These are phyloP conservation scores for Paguma larvata DNA, from an alignment of 2,797 vertebrate genomes.

Conservation along the genomic window DNA sequence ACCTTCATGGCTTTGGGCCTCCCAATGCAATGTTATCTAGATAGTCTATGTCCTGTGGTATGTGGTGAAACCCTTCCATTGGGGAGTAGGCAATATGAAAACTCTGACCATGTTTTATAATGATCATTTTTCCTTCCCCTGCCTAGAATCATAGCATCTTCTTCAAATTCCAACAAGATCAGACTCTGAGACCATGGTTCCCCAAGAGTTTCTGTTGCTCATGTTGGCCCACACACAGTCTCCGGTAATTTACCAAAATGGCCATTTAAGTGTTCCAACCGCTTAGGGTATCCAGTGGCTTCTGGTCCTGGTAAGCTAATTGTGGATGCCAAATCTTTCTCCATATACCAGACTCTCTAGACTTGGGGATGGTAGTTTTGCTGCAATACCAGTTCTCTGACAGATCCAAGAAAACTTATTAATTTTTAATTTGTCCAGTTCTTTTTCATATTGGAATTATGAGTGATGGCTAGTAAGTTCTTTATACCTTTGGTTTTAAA, in stretches of 20 bases:
- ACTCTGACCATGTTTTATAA: not conserved
- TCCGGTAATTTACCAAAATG: not conserved
- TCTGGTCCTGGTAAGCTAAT: not conserved
- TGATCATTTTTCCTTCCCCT: not conserved
- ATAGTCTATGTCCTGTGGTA: rapidly evolving
- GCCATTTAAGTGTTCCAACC: not conserved
- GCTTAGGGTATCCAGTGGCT: not conserved
- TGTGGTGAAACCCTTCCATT: not conserved
- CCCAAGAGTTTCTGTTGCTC: not conserved
- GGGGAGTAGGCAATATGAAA: not conserved
- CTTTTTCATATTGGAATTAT: not conserved
- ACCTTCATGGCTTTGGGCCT: rapidly evolving
- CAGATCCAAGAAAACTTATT: not conserved
- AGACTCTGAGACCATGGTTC: not conserved
- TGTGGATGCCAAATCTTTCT: not conserved
- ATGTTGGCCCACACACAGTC: too few species aligned
- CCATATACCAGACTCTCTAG: not conserved
- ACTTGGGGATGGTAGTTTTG: not conserved
- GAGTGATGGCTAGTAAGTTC: not conserved
- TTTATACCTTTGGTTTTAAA: not conserved
- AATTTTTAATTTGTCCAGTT: not conserved
- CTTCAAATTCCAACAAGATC: not conserved
- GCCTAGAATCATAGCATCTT: not conserved
- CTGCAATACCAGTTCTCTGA: not conserved
- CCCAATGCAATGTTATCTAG: rapidly evolving